phyloP scores from a whole-genome alignment of 2,797 vertebrate genomes.

The Hephaestus fuliginosus region DNA sequence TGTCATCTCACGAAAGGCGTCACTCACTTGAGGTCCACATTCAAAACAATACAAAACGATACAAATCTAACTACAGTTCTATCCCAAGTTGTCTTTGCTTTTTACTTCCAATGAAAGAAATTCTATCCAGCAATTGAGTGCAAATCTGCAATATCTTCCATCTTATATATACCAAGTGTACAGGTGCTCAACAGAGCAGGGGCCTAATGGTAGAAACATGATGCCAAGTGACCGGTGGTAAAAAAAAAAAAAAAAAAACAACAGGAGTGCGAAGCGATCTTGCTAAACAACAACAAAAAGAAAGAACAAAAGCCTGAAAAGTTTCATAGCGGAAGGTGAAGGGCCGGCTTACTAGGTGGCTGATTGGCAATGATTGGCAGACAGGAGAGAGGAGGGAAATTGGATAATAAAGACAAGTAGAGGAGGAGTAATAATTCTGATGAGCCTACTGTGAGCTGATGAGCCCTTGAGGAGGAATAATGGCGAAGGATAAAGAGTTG shows the following conservation, averaged over 20 bases:
- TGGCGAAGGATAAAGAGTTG: constrained; percentile 61
- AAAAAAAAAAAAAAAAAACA: background rate
- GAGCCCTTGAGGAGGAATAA: constrained; percentile 79
- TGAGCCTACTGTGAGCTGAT: constrained; percentile 75
- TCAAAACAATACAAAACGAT: background rate
- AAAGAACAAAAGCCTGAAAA: constrained; percentile 38
- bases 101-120: background rate
- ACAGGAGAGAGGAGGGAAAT: constrained; percentile 72
- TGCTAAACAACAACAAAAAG: background rate
- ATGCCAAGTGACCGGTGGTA: background rate
- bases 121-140: background rate
- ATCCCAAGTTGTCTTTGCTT: background rate
- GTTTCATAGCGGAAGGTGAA: constrained; percentile 61
- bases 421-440: constrained; percentile 80
- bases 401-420: constrained; percentile 79
- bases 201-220: background rate
- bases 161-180: background rate
- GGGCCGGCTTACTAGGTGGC: constrained; percentile 61
- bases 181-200: background rate
- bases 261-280: background rate
- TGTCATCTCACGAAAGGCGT: constrained; percentile 2
- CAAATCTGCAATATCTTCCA: background rate
- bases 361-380: constrained; percentile 73
- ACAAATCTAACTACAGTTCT: background rate
- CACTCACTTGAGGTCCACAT: background rate